These are phyloP conservation scores for Leptestheria dahalacensis DNA, from an alignment of 1,140 invertebrate species.

Conservation along the genomic window DNA sequence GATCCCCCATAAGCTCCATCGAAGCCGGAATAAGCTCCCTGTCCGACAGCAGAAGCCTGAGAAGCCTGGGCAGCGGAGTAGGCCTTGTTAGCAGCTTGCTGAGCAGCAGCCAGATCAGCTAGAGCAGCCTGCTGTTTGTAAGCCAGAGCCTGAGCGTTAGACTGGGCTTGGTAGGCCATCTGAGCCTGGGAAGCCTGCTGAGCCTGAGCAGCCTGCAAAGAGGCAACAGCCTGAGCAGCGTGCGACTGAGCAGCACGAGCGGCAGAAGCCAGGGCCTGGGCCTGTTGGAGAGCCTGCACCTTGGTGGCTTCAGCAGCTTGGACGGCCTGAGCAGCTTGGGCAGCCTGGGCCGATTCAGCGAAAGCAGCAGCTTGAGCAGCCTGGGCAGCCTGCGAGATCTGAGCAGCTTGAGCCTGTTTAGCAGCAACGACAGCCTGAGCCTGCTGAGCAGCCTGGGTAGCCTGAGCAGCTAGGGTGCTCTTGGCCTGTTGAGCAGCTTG, in stretches of 20 bases:
- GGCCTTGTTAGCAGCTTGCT: constrained; percentile 21
- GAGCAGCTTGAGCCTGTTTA: constrained; percentile 22
- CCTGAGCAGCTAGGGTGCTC: constrained; percentile 19
- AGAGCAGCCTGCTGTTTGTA: constrained; percentile 22
- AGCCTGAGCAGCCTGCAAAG: constrained; percentile 19
- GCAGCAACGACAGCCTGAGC: constrained; percentile 22
- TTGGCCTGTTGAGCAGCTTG: constrained; percentile 21
- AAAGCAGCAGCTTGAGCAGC: constrained; percentile 19
- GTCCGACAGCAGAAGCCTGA: constrained; percentile 18
- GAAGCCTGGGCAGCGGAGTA: constrained; percentile 19
- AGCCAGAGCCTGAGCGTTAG: constrained; percentile 23
- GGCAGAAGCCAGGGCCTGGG: constrained; percentile 21
- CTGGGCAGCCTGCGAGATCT: constrained; percentile 19
- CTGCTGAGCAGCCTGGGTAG: constrained; percentile 19
- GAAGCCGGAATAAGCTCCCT: constrained; percentile 6
- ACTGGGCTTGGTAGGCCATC: constrained; percentile 23
- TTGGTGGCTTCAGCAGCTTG: constrained; percentile 24
- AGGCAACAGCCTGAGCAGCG: constrained; percentile 21
- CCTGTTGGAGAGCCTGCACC: constrained; percentile 22
- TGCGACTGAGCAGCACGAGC: constrained; percentile 21
- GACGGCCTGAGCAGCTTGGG: constrained; percentile 16
- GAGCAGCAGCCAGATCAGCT: constrained; percentile 23
- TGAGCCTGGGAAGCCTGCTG: constrained; percentile 22
- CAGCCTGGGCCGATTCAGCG: constrained; percentile 15
- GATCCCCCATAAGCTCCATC: constrained; percentile 4